Evolutionary conservation across 2,113 vertebrate genomes (phyloP).

Genomic region (Dipodomys stephensi): DNA sequence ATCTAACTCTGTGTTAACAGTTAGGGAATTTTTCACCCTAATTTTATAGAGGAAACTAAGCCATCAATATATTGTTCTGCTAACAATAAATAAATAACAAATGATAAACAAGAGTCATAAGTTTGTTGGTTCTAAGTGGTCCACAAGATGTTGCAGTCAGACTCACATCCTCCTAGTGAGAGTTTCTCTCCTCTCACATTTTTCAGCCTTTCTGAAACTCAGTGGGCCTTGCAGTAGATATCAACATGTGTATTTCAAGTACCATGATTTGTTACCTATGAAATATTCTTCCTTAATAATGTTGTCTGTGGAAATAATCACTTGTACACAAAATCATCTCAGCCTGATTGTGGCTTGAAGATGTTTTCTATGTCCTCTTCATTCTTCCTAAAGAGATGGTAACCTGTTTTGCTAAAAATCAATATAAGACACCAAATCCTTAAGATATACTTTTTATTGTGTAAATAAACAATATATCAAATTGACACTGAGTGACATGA

Average conservation of each 20-base stretch:
- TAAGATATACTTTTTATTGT: not conserved
- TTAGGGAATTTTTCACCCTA: not conserved
- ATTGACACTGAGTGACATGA: not conserved
- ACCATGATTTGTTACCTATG: not conserved
- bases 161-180: not conserved
- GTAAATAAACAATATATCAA: not conserved
- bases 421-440: not conserved
- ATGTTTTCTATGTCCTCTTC: not conserved
- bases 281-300: not conserved
- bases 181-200: not conserved
- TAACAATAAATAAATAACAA: not conserved
- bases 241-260: not conserved
- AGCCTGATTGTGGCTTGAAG: not conserved
- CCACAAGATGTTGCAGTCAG: not conserved
- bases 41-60: conserved; percentile 16
- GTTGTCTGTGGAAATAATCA: not conserved
- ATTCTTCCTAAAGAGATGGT: not conserved
- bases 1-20: not conserved
- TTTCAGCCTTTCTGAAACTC: not conserved
- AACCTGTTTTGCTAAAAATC: not conserved
- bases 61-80: not conserved
- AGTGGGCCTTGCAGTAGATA: not conserved
- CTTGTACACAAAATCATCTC: no score
- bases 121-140: not conserved
- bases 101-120: not conserved